These are phyloP conservation scores for Ooceraea biroi DNA, from an alignment of 1,140 invertebrate species.

Conservation along the genomic window DNA sequence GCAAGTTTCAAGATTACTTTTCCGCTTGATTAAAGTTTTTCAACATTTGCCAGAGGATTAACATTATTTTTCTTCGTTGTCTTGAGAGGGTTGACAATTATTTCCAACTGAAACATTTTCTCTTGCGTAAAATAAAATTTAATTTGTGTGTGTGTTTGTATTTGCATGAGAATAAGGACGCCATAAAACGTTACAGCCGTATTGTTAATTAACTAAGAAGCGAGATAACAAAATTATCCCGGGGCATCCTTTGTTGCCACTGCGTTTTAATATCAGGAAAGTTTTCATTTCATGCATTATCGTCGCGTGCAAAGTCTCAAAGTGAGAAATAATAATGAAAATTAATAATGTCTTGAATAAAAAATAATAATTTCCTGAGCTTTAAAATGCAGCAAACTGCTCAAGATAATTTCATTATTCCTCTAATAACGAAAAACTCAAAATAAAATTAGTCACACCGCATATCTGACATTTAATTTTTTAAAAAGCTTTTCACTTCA, in stretches of 20 bases:
- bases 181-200: constrained; percentile 17
- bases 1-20: background rate
- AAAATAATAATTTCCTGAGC: too few relatives aligned
- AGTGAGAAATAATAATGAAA: constrained; percentile 15
- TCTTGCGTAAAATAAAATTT: constrained; percentile 48
- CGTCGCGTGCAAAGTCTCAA: background rate
- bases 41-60: background rate
- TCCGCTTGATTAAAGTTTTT: background rate
- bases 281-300: constrained; percentile 17
- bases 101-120: background rate
- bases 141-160: too few relatives aligned
- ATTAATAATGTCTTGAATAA: too few relatives aligned
- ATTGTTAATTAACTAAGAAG: constrained; percentile 48
- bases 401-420: background rate
- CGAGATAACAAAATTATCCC: constrained; percentile 36
- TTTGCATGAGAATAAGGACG: constrained; percentile 21
- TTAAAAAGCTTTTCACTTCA: too few relatives aligned
- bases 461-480: too few relatives aligned
- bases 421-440: background rate
- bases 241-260: background rate
- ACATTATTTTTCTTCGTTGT: background rate
- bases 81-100: background rate
- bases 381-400: background rate
- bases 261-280: constrained; percentile 31
- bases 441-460: constrained; percentile 22